Evolutionary conservation across 1,140 invertebrate genomes (phyloP).

Genomic region (Halesus radiatus): DNA sequence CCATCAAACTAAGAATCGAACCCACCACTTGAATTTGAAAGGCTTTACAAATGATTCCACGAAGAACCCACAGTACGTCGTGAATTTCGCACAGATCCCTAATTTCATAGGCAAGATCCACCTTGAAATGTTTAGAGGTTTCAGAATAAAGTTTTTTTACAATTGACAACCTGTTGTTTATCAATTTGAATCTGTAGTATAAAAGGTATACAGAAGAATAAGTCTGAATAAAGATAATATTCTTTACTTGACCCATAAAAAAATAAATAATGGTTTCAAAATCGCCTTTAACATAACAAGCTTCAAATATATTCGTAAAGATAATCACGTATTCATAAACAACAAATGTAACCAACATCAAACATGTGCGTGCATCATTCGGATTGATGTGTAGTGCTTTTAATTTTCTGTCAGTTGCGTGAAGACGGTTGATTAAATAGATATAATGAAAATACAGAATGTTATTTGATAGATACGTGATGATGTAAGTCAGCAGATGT

Average conservation of each 20-base stretch:
- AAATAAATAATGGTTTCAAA: no score
- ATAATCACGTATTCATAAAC: no score
- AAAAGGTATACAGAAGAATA: background rate
- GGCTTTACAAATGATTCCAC: background rate
- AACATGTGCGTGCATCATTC: background rate
- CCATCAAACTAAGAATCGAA: background rate
- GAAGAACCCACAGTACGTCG: background rate
- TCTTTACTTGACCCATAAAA: no score
- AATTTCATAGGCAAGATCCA: background rate
- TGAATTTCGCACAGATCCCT: background rate
- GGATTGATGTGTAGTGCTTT: background rate
- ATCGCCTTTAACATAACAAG: no score
- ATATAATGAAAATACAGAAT: background rate
- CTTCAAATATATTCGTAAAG: no score
- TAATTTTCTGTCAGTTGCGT: background rate
- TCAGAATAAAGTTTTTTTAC: background rate
- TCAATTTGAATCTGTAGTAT: slow-evolving; percentile 2
- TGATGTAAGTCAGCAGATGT: no score
- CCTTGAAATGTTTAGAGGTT: background rate
- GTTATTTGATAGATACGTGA: background rate
- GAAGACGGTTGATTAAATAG: background rate
- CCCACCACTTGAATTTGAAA: background rate
- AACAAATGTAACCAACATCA: no score
- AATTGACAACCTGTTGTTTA: background rate
- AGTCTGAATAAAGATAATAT: no score